phyloP scores from a whole-genome alignment of 2,888 invertebrate species.

The Lithodes maja region DNA sequence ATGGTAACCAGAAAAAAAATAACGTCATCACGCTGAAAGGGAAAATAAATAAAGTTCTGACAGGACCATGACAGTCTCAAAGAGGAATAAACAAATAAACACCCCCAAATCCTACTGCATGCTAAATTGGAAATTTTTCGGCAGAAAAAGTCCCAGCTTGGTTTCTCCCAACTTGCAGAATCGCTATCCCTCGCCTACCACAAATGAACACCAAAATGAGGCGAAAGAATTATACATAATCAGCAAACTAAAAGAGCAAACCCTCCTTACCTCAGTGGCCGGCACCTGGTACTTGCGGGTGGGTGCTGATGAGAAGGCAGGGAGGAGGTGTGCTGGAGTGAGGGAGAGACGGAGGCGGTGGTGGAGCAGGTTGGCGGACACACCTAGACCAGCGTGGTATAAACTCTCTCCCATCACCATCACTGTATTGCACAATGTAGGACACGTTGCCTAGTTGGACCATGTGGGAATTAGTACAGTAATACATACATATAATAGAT shows the following conservation, averaged over 20 bases:
- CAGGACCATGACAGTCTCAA: too few relatives aligned
- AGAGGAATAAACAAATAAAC: too few relatives aligned
- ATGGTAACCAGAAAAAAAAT: too few relatives aligned
- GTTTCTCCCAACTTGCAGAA: background rate
- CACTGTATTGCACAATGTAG: background rate
- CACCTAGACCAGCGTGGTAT: constrained; percentile 45
- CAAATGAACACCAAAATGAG: background rate
- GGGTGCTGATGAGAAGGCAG: background rate
- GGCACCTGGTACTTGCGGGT: constrained; percentile 37
- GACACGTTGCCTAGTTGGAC: background rate
- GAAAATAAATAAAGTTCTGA: too few relatives aligned
- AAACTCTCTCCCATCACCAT: constrained; percentile 46
- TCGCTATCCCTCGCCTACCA: background rate
- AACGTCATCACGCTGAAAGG: too few relatives aligned
- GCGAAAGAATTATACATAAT: too few relatives aligned
- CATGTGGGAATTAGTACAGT: background rate
- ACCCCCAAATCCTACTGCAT: too few relatives aligned
- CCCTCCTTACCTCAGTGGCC: constrained; percentile 30
- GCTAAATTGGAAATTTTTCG: too few relatives aligned
- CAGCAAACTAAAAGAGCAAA: background rate
- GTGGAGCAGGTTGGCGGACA: constrained; percentile 35
- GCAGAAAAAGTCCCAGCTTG: background rate
- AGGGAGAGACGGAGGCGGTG: constrained; percentile 36
- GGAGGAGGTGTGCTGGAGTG: constrained; percentile 28
- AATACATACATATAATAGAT: too few relatives aligned